Evolutionary conservation across 2,797 vertebrate genomes (phyloP).

Genomic region (Lithobates sylvaticus): DNA sequence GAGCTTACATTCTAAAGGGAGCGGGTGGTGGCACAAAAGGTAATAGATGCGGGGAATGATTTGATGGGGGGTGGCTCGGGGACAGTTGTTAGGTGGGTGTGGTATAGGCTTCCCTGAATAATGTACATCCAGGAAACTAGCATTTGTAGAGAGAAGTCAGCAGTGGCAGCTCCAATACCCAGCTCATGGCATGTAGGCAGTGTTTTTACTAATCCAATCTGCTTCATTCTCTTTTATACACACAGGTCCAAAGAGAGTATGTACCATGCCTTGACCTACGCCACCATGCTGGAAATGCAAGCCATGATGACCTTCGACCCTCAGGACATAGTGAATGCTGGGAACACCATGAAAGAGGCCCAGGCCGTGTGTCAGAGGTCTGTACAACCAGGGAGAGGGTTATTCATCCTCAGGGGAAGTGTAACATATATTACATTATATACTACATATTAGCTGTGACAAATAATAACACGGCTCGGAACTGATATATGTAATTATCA

Average conservation of each 20-base stretch:
- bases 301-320: constrained; percentile 99
- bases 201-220: too few species aligned
- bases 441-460: neutral
- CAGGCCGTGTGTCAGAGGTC: constrained; percentile 92
- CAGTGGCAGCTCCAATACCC: too few species aligned
- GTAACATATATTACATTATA: neutral
- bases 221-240: constrained; percentile 23
- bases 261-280: constrained; percentile 95
- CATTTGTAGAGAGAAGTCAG: too few species aligned
- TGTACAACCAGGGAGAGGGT: constrained; percentile 31
- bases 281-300: constrained; percentile 97
- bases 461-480: neutral
- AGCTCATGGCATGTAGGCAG: too few species aligned
- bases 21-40: too few species aligned
- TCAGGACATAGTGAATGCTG: constrained; percentile 89
- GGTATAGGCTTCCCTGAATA: too few species aligned
- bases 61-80: too few species aligned
- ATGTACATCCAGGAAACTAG: too few species aligned
- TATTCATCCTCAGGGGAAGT: neutral
- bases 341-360: constrained; percentile 96
- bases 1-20: too few species aligned
- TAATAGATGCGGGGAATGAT: too few species aligned
- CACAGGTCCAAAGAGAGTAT: constrained; percentile 95
- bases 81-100: too few species aligned
- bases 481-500: too few species aligned